Percentiles rank a stretch among this genome's conserved stretches.
Evolutionary conservation across 2,797 vertebrate species (phyloP).

Genomic region (Vespertilio murinus): DNA sequence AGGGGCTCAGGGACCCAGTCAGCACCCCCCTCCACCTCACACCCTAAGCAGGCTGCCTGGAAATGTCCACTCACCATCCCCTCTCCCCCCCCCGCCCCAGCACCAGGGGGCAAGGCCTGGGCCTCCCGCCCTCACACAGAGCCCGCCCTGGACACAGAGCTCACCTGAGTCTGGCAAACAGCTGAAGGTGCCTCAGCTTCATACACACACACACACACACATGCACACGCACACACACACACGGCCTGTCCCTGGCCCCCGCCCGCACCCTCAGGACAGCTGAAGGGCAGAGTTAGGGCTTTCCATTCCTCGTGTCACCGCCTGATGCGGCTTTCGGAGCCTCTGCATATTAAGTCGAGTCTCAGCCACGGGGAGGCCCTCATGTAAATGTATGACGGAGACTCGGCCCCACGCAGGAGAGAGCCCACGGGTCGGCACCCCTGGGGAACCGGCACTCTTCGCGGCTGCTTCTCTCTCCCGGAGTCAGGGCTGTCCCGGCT

Average conservation of each 20-base stretch:
- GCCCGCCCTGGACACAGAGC: neutral
- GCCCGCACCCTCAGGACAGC: neutral
- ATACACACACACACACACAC: too few relatives aligned
- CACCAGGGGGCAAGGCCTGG: neutral
- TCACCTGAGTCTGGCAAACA: accelerated
- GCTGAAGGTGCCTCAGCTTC: neutral
- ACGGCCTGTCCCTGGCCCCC: neutral
- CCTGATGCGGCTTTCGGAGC: constrained; percentile 32
- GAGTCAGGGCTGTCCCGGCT: constrained; percentile 47
- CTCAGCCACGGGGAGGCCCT: constrained; percentile 60
- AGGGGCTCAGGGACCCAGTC: neutral
- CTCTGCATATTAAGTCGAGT: constrained; percentile 70
- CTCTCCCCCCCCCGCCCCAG: too few relatives aligned
- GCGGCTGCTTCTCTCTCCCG: constrained; percentile 27
- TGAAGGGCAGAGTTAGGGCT: constrained; percentile 62
- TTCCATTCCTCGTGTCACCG: constrained; percentile 59
- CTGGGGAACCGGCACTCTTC: constrained; percentile 57
- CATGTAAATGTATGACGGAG: constrained; percentile 67
- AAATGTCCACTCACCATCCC: neutral
- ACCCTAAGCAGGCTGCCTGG: constrained; percentile 35
- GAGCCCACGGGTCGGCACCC: constrained; percentile 57
- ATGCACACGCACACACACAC: too few relatives aligned
- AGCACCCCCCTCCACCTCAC: neutral
- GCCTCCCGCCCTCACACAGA: accelerated
- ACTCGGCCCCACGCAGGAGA: constrained; percentile 39